Base-by-base conservation (phyloP, 2,888 invertebrate genomes). In the Dynastes maya region DNA sequence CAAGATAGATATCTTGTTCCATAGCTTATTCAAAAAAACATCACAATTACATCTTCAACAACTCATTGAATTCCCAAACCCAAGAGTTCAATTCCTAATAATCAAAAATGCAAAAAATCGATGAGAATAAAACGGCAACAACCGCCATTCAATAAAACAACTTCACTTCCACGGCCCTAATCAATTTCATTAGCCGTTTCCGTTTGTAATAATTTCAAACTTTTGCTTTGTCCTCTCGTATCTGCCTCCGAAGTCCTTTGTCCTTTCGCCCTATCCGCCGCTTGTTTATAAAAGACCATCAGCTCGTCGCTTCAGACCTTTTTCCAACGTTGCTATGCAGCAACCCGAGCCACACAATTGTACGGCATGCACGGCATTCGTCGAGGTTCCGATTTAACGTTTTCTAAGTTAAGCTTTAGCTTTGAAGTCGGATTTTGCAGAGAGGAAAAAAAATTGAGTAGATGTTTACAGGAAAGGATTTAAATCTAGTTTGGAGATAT, bases 151-250 rank as follows among this genome's bases (percentile, higher is more conserved):
- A 49, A 49, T 68, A 68, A 51, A 68, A 68, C 68, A 51, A 49
- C 68, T 27, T 49, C 49, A 27, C 68, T 49, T 68, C 45, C 49
- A 49, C 68, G 22, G 27, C 22, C 27, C 9, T 68, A 68, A 68
- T 68, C 68, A 68, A 68, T 68, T 68, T 49, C 68, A 68, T 68
- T 68, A 68, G 45, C 49, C 68, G 27, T 13, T 68, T 68, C 68
- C 68, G 68, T 49, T 51, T 22, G 32, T 68, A 68, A 68, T 68
- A 68, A 49, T 68, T 68, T 37, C 49, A 68, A 68, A 51, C 68
- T 68, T 68, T 51, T 49, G 22, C 68, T 68, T 68, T 68, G 68
- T 68, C 49, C 49, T 49, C 22, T 11, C n/a, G 49, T 49, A 68
- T 68, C 49, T 22, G 32, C 29, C 63, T 45, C 16, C 16, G n/a